phyloP scores from a whole-genome alignment of 2,797 vertebrate genomes.

The Dendrocincla tyrannina region DNA sequence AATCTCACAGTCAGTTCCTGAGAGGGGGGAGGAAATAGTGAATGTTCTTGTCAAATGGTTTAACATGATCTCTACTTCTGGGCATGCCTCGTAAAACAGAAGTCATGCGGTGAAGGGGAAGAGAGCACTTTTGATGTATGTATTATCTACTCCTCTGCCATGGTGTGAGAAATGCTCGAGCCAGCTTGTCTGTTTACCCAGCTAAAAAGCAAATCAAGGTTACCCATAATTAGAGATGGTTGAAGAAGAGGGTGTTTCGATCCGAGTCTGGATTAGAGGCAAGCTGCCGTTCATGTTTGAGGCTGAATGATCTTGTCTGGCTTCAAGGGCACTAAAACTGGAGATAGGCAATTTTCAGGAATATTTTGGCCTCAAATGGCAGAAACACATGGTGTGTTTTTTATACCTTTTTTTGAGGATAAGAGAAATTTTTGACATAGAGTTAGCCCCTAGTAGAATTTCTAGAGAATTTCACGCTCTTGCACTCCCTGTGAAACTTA shows the following conservation, averaged over 20 bases:
- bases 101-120: constrained; percentile 32
- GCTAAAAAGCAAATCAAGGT: constrained; percentile 58
- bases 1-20: background rate
- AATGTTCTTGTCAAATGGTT: constrained; percentile 48
- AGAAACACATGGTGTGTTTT: background rate
- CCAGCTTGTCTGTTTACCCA: constrained; percentile 43
- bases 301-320: constrained; percentile 14
- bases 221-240: constrained; percentile 57
- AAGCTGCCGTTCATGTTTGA: background rate
- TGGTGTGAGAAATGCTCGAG: background rate
- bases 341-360: background rate
- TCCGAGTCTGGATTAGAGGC: constrained; percentile 33
- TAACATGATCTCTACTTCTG: constrained; percentile 37
- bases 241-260: background rate
- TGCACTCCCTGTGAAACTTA: background rate
- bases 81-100: constrained; percentile 36
- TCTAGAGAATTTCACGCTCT: background rate
- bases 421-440: background rate
- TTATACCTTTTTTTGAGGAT: background rate
- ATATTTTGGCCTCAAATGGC: background rate
- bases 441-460: background rate
- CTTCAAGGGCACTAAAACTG: constrained; percentile 16
- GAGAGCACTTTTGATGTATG: constrained; percentile 28
- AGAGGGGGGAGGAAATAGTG: background rate
- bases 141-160: constrained; percentile 21